Evolutionary conservation across 2,113 vertebrate species (phyloP).

Genomic region (Colistium nudipinnis): DNA sequence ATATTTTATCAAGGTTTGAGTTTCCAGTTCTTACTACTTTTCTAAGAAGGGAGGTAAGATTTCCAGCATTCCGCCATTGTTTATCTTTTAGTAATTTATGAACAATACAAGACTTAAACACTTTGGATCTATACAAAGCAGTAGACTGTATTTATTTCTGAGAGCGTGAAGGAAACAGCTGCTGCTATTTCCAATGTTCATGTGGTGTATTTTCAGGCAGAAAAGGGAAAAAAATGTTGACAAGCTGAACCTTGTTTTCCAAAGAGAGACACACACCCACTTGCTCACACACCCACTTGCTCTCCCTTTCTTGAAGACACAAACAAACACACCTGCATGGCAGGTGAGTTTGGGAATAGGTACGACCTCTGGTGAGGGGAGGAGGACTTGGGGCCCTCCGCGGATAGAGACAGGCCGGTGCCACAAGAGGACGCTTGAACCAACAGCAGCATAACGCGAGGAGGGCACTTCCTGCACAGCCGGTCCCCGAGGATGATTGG

Average conservation of each 20-base stretch:
- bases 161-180: conserved; percentile 59
- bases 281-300: conserved; percentile 10
- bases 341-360: conserved; percentile 71
- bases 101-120: conserved; percentile 1
- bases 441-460: conserved; percentile 45
- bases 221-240: conserved; percentile 35
- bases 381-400: conserved; percentile 58
- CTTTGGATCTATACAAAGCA: conserved; percentile 9
- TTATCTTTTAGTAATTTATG: conserved; percentile 2
- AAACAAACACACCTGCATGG: conserved; percentile 46
- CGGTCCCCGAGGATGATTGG: conserved; percentile 60
- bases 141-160: conserved; percentile 28
- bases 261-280: conserved; percentile 31
- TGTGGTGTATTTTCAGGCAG: conserved; percentile 66
- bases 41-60: too few relatives aligned
- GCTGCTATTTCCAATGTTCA: conserved; percentile 57
- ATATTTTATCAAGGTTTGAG: neutral
- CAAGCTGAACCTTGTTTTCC: conserved; percentile 51
- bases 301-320: too few relatives aligned
- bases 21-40: neutral
- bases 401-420: conserved; percentile 21
- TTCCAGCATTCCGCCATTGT: neutral
- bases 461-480: conserved; percentile 34
- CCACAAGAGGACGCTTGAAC: conserved; percentile 63
- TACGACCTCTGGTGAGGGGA: conserved; percentile 61